Percentiles rank a stretch among this genome's conserved stretches.
Evolutionary conservation across 2,888 invertebrate genomes (phyloP).

Genomic region (Embidobia sp.): DNA sequence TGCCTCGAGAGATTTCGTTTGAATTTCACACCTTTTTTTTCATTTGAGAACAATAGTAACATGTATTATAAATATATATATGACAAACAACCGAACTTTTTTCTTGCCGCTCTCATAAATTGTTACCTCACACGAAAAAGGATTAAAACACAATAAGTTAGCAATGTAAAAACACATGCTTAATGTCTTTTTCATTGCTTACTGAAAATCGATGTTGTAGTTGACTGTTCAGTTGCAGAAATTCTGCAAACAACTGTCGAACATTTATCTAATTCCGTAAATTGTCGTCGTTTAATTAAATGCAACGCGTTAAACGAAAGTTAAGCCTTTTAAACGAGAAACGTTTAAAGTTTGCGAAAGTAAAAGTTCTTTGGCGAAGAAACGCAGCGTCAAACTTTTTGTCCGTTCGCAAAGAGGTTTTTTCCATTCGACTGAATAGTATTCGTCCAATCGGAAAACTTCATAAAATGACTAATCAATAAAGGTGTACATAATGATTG

Average conservation of each 20-base stretch:
- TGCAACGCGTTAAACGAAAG: conserved; percentile 20
- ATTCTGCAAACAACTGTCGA: conserved; percentile 12
- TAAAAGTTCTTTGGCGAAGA: conserved; percentile 32
- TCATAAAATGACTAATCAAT: conserved; percentile 49
- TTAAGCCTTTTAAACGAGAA: conserved; percentile 17
- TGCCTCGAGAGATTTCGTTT: conserved; percentile 19
- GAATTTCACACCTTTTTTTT: conserved; percentile 8
- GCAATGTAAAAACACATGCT: conserved; percentile 4
- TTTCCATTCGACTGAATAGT: conserved; percentile 17
- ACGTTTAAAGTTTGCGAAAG: conserved; percentile 30
- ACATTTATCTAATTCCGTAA: conserved; percentile 6
- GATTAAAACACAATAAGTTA: conserved; percentile 18
- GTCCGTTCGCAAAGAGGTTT: conserved; percentile 10
- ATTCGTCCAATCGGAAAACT: conserved; percentile 15
- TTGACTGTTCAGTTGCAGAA: background rate
- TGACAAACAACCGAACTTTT: background rate
- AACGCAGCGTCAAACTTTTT: conserved; percentile 29
- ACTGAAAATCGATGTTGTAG: conserved; percentile 12
- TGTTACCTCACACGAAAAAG: conserved; percentile 6
- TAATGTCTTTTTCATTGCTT: background rate
- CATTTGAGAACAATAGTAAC: conserved; percentile 7
- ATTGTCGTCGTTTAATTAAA: conserved; percentile 25
- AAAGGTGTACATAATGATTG: conserved; percentile 38
- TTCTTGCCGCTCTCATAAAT: conserved; percentile 6
- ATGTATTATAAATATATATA: background rate